phyloP scores from a whole-genome alignment of 1,140 invertebrate species.

The Theocolax elegans region DNA sequence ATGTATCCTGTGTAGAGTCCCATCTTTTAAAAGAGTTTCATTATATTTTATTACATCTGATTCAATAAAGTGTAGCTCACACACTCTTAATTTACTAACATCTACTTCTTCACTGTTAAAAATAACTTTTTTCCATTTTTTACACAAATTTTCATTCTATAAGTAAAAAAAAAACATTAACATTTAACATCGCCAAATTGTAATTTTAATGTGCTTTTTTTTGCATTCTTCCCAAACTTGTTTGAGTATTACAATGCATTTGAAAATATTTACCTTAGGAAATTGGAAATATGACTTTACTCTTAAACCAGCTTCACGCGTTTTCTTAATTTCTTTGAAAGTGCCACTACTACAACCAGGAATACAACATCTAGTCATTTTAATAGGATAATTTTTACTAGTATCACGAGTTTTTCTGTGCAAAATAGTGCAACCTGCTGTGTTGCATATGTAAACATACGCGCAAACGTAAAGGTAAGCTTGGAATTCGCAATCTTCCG shows the following conservation, averaged over 20 bases:
- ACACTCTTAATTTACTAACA: background rate
- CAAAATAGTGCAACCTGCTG: too few species aligned
- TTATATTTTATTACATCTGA: constrained; percentile 3
- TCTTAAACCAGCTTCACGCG: background rate
- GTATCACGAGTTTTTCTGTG: too few species aligned
- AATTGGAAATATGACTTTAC: background rate
- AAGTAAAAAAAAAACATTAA: background rate
- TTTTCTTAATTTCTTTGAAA: constrained; percentile 1
- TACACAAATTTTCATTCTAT: background rate
- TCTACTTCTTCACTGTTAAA: background rate
- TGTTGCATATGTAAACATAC: too few species aligned
- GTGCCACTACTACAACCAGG: background rate
- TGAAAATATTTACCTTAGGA: constrained; percentile 11
- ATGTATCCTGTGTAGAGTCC: background rate
- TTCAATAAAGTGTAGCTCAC: constrained; percentile 6
- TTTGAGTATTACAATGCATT: background rate
- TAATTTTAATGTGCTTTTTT: background rate
- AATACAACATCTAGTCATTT: background rate
- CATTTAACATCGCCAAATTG: too few species aligned
- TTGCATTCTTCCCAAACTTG: background rate
- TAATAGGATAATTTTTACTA: background rate
- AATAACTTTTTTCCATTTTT: background rate
- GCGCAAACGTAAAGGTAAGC: too few species aligned
- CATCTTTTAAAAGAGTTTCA: constrained; percentile 14
- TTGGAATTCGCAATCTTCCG: too few species aligned